A percentile compares a stretch with the other conserved stretches of the same genome.
Evolutionary conservation across 2,888 invertebrate species (phyloP).

Genomic region (Sisyra nigra): DNA sequence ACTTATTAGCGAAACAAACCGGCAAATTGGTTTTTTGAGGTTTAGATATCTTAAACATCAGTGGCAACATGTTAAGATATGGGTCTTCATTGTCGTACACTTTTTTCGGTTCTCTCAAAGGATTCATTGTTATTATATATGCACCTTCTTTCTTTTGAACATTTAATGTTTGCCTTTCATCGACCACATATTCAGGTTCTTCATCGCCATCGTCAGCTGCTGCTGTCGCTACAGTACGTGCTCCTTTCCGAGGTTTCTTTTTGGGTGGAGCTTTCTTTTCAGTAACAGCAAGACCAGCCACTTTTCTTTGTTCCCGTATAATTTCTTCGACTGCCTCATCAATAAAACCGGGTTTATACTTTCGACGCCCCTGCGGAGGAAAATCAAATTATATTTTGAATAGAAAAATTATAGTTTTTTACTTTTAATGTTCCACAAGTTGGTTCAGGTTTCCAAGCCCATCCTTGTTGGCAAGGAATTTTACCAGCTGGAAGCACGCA

Average conservation of each 20-base stretch:
- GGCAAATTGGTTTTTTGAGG: too few species aligned
- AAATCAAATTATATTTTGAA: not conserved
- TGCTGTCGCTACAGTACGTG: slow-evolving; percentile 16
- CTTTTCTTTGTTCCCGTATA: slow-evolving; percentile 21
- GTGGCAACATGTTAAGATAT: slow-evolving; percentile 47
- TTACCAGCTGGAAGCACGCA: slow-evolving; percentile 33
- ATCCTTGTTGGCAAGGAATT: slow-evolving; percentile 49
- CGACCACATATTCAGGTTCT: slow-evolving; percentile 30
- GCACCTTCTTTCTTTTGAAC: slow-evolving; percentile 48
- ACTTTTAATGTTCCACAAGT: not conserved
- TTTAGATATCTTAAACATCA: too few species aligned
- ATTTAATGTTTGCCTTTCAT: slow-evolving; percentile 38
- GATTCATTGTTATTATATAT: slow-evolving; percentile 48
- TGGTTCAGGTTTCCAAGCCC: slow-evolving; percentile 38
- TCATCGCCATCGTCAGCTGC: slow-evolving; percentile 13
- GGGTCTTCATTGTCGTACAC: slow-evolving; percentile 44
- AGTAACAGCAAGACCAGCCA: slow-evolving; percentile 19
- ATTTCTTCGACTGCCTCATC: slow-evolving; percentile 21
- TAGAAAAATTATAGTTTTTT: not conserved
- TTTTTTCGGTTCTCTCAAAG: slow-evolving; percentile 41
- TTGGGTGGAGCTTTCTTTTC: slow-evolving; percentile 20
- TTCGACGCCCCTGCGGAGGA: slow-evolving; percentile 24
- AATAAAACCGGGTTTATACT: slow-evolving; percentile 40
- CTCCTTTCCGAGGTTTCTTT: slow-evolving; percentile 29
- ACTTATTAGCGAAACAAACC: too few species aligned